Percentiles rank a stretch among this genome's conserved stretches.
Conservation (phyloP, 1,140 invertebrate species). For the Drosophila kepulauana region DNA sequence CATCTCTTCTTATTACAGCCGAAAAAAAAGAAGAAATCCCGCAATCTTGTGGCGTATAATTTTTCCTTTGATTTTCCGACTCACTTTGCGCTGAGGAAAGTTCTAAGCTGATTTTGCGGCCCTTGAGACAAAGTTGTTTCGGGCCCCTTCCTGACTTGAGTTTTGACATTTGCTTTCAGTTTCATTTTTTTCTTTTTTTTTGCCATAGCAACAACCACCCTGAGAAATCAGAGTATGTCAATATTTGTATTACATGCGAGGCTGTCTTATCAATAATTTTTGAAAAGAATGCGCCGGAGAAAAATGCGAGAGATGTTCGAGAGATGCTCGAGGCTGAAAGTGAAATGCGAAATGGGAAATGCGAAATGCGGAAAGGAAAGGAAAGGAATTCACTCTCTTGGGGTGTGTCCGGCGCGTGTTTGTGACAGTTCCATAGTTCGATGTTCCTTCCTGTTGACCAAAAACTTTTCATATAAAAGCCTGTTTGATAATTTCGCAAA, state of each 20-base stretch:
- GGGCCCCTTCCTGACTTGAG: slow-evolving; percentile 47
- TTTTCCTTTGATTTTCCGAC: slow-evolving; percentile 29
- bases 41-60: slow-evolving; percentile 5
- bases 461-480: slow-evolving; percentile 54
- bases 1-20: slow-evolving; percentile 58
- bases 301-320: slow-evolving; percentile 10
- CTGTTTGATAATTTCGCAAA: slow-evolving; percentile 32
- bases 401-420: slow-evolving; percentile 66
- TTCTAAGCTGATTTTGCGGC: slow-evolving; percentile 68
- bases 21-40: background rate
- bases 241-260: slow-evolving; percentile 78
- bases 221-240: slow-evolving; percentile 77
- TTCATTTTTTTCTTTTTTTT: background rate
- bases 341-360: slow-evolving; percentile 9
- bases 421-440: slow-evolving; percentile 65
- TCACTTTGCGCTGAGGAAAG: slow-evolving; percentile 22
- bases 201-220: slow-evolving; percentile 38
- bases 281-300: slow-evolving; percentile 65
- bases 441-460: slow-evolving; percentile 48
- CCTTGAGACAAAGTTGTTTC: slow-evolving; percentile 51
- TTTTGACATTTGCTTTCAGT: slow-evolving; percentile 74
- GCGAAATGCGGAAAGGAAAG: slow-evolving; percentile 11
- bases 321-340: slow-evolving; percentile 23
- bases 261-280: slow-evolving; percentile 79
- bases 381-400: slow-evolving; percentile 26